Conservation (phyloP, 2,888 invertebrate genomes). For the Xanthostigma xanthostigma region DNA sequence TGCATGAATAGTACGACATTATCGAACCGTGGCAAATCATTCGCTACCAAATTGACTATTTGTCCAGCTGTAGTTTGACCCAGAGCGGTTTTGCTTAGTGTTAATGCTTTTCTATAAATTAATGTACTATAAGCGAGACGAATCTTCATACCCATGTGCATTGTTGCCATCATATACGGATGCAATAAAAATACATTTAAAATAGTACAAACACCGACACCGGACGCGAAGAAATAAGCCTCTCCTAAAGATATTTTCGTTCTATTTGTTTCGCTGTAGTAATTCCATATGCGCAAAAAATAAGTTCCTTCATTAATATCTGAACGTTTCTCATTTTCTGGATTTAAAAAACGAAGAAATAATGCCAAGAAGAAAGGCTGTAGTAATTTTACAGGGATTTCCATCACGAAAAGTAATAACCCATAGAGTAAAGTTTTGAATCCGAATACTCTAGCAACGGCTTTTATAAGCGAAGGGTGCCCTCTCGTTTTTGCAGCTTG, state of each 20-base stretch:
- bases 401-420: conserved; percentile 33
- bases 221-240: conserved; percentile 41
- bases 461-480: conserved; percentile 40
- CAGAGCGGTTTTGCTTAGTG: conserved; percentile 44
- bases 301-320: conserved; percentile 22
- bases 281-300: conserved; percentile 19
- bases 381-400: conserved; percentile 34
- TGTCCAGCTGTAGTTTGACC: conserved; percentile 48
- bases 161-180: conserved; percentile 50
- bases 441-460: conserved; percentile 41
- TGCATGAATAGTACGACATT: conserved; percentile 50
- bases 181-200: conserved; percentile 51
- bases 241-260: conserved; percentile 24
- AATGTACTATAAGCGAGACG: conserved; percentile 56
- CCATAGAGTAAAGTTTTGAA: conserved; percentile 39
- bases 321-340: conserved; percentile 21
- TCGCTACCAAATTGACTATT: conserved; percentile 55
- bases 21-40: conserved; percentile 62
- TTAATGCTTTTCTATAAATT: conserved; percentile 56
- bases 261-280: conserved; percentile 24
- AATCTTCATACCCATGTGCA: conserved; percentile 56
- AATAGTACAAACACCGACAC: conserved; percentile 38
- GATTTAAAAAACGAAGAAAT: conserved; percentile 36
- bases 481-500: conserved; percentile 27
- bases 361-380: conserved; percentile 38